phyloP scores from a whole-genome alignment of 2,797 vertebrate species.

The Amniataba percoides region DNA sequence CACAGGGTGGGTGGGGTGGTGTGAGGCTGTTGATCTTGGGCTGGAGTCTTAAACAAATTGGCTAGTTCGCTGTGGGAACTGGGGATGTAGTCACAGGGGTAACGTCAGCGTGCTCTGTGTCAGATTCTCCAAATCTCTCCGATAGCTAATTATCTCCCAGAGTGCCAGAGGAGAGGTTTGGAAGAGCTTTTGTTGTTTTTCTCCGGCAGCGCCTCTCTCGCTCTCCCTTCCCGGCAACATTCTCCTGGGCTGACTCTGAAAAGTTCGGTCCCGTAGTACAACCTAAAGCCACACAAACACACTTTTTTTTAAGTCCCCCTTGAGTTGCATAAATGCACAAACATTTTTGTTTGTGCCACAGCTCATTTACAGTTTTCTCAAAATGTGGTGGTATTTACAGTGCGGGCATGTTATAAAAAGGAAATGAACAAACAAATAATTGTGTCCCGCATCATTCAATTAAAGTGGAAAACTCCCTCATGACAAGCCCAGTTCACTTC shows the following conservation, averaged over 20 bases:
- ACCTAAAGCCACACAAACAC: slow-evolving; percentile 44
- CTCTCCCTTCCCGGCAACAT: slow-evolving; percentile 21
- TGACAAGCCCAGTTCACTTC: slow-evolving; percentile 16
- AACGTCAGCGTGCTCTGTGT: slow-evolving; percentile 67
- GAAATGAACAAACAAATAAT: slow-evolving; percentile 44
- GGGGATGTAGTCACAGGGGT: slow-evolving; percentile 66
- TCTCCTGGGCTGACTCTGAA: slow-evolving; percentile 58
- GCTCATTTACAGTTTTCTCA: slow-evolving; percentile 38
- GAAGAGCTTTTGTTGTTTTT: slow-evolving; percentile 72
- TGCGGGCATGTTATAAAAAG: slow-evolving; percentile 21
- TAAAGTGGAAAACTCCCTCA: slow-evolving; percentile 10
- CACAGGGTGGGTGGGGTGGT: slow-evolving; percentile 64
- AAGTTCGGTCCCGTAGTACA: slow-evolving; percentile 45
- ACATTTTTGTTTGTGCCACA: slow-evolving; percentile 1
- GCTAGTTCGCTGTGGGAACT: slow-evolving; percentile 68
- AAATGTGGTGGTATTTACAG: slow-evolving; percentile 14
- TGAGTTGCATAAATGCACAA: slow-evolving; percentile 1
- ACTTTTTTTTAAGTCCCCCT: background rate
- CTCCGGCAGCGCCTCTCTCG: slow-evolving; percentile 32
- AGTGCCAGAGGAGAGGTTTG: slow-evolving; percentile 72
- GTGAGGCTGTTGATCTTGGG: slow-evolving; percentile 76
- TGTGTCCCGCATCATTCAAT: slow-evolving; percentile 16
- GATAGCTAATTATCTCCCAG: slow-evolving; percentile 80
- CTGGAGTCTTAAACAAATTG: slow-evolving; percentile 78
- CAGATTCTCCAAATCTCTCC: slow-evolving; percentile 78